Conservation (phyloP, 2,797 vertebrate species). For the Balearica regulorum region DNA sequence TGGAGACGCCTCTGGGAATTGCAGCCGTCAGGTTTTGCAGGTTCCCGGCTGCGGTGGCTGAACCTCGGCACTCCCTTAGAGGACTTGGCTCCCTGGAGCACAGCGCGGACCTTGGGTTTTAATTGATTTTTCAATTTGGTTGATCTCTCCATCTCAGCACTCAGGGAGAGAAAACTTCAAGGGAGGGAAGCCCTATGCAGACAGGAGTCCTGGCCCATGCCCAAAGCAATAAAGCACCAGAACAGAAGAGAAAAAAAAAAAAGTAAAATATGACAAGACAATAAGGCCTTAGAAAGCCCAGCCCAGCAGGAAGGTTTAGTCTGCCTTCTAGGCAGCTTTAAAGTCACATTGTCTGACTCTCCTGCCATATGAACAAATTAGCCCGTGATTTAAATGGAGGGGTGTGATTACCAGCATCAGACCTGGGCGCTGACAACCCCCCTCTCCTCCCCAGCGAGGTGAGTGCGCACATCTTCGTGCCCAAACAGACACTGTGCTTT, state of each 20-base stretch:
- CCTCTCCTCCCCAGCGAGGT: not conserved
- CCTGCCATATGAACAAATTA: not conserved
- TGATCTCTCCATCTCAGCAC: not conserved
- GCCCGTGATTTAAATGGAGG: not conserved
- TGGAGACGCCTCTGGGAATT: not conserved
- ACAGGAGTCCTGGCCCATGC: not conserved
- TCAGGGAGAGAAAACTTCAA: not conserved
- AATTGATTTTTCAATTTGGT: not conserved
- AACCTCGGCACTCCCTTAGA: not conserved
- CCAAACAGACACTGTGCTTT: not conserved
- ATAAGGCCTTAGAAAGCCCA: not conserved
- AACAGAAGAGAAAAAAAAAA: not conserved
- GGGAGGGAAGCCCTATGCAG: not conserved
- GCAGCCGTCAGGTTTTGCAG: not conserved
- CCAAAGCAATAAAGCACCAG: not conserved
- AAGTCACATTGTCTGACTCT: not conserved
- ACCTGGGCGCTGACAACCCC: not conserved
- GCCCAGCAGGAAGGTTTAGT: not conserved
- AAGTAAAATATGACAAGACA: not conserved
- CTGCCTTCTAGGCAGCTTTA: not conserved
- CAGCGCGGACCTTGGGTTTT: not conserved
- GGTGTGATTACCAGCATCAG: not conserved
- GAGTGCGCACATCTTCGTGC: not conserved
- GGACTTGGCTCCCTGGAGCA: not conserved
- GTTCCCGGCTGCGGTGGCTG: not conserved